Evolutionary conservation across 2,113 vertebrate species (phyloP).

Genomic region (Murina feae): DNA sequence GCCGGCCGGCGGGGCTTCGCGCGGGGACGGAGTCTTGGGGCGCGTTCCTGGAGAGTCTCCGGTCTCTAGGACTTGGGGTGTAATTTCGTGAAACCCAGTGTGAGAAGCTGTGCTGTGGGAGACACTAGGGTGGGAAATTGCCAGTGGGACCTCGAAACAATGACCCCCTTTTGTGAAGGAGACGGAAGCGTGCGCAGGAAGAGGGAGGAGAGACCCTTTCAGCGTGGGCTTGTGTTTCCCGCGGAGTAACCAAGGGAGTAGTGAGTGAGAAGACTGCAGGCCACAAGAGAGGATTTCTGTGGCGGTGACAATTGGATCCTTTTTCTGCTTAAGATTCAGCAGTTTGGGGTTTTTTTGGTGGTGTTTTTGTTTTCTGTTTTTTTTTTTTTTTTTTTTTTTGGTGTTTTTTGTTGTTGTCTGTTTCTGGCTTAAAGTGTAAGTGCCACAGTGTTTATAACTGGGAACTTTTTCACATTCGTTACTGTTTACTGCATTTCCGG

Average conservation of each 20-base stretch:
- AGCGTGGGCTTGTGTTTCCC: not conserved
- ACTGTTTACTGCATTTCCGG: not conserved
- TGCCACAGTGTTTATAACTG: not conserved
- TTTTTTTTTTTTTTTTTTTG: not conserved
- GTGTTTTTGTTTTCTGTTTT: not conserved
- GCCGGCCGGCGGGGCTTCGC: too few species aligned
- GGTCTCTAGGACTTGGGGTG: not conserved
- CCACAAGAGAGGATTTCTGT: not conserved
- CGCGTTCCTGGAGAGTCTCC: too few species aligned
- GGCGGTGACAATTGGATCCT: not conserved
- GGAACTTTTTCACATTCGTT: not conserved
- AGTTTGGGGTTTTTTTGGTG: not conserved
- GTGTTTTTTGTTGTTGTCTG: not conserved
- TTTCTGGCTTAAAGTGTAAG: conserved; percentile 28
- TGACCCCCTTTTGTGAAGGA: not conserved
- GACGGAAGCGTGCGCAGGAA: not conserved
- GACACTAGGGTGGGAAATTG: not conserved
- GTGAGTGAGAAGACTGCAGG: not conserved
- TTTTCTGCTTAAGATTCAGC: not conserved
- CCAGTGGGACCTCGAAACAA: not conserved
- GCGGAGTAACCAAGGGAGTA: not conserved
- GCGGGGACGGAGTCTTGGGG: too few species aligned
- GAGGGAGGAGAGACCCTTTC: not conserved
- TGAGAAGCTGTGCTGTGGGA: not conserved
- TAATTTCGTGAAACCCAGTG: not conserved